Evolutionary conservation across 2,797 vertebrate species (phyloP).

Genomic region (Poliocrania exsul): DNA sequence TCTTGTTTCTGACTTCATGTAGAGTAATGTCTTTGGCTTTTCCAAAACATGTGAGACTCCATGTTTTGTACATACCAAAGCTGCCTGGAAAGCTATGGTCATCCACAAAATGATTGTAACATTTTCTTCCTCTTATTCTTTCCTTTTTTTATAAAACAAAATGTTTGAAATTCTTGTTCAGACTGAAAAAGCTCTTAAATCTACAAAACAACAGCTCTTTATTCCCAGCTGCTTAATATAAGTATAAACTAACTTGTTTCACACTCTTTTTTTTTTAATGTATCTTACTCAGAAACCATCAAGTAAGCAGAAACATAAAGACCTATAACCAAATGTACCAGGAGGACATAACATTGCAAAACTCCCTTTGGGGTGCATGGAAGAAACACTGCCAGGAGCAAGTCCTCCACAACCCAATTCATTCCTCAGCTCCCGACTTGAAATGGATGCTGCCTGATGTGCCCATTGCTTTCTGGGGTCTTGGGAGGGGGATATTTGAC

Average conservation of each 20-base stretch:
- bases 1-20: background rate
- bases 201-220: background rate
- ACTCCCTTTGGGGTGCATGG: rapidly evolving
- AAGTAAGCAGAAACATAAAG: background rate
- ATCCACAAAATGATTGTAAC: background rate
- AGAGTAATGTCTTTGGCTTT: background rate
- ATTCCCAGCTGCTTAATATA: background rate
- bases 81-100: background rate
- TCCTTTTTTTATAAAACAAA: background rate
- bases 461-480: background rate
- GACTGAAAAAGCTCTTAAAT: background rate
- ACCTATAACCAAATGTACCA: background rate
- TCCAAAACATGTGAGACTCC: background rate
- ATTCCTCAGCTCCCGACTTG: background rate
- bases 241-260: background rate
- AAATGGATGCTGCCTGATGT: background rate
- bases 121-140: background rate
- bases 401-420: background rate
- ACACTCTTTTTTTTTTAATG: background rate
- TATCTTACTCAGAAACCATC: background rate
- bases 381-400: rapidly evolving
- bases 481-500: background rate
- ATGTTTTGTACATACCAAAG: background rate
- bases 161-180: background rate
- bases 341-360: background rate